Base-by-base conservation (phyloP, 2,888 invertebrate species). In the Eupsilia transversa region DNA sequence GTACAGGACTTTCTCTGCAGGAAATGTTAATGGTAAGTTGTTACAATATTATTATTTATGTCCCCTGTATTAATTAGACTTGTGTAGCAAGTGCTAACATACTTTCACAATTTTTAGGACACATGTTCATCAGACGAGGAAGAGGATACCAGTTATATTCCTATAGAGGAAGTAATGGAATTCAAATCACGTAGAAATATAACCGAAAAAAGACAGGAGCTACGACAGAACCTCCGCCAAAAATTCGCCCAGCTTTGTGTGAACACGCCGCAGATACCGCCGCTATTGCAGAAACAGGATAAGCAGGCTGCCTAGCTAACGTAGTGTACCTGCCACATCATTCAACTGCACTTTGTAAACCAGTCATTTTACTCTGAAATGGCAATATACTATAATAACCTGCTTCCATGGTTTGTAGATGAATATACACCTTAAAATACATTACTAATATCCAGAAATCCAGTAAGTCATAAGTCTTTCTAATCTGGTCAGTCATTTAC, bases 101-200 rank as follows among this genome's bases (percentile, higher is more conserved):
- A 30, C 0, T 66, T 66, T 46, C 30, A 71, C 12, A 66, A 30
- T 72, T 76, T 85, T 69, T 41, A 98, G 98, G 98, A 98, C 89
- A 97, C 97, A 84, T 98, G 97, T 96, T 97, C 98, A 86, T 98
- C 97, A 84, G 98, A 98, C 80, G 98, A 98, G 87, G 97, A 98
- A 91, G 98, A 98, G 86, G 98, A 97, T 89, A 97, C 97, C 88
- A 97, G 98, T 96, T 97, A 98, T 97, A 99, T 99, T 96, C 98
- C 99, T 85, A 97, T 98, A 88, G 99, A 99, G 94, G 99, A 99
- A 93, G 98, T 99, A 85, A 97, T 97, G 95, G 98, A 98, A 95
- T 99, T 98, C 94, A 98, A 98, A 96, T 98, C 98, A 86, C 98
- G 98, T 91, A 97, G 97, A 92, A 98, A 98, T 93, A 97, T 98